phyloP scores from a whole-genome alignment of 2,113 vertebrate species.

The Sorex fumeus region DNA sequence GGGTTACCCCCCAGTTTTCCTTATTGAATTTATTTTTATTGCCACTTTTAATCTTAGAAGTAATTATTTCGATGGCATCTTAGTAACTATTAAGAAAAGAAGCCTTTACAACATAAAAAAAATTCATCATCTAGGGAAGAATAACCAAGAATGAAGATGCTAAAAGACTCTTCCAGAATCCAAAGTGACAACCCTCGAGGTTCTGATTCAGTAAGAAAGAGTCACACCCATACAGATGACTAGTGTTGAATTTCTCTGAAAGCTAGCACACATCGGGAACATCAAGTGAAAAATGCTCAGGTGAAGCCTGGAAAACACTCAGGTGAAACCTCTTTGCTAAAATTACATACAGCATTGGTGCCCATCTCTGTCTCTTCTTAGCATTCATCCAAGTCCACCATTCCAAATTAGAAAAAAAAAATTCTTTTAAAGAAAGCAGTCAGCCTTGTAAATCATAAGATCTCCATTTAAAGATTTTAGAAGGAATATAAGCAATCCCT shows the following conservation, averaged over 20 bases:
- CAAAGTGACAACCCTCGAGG: slow-evolving; percentile 40
- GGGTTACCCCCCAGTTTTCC: slow-evolving; percentile 28
- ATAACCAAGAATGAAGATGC: slow-evolving; percentile 26
- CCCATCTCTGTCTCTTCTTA: slow-evolving; percentile 19
- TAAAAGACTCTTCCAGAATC: slow-evolving; percentile 34
- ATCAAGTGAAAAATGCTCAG: slow-evolving; percentile 11
- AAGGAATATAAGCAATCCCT: slow-evolving; percentile 45
- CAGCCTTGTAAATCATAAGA: slow-evolving; percentile 54
- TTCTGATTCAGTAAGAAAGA: slow-evolving; percentile 28
- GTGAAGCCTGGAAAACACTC: slow-evolving; percentile 35
- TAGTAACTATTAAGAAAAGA: slow-evolving; percentile 56
- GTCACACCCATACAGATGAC: not conserved
- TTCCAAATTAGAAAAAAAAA: slow-evolving; percentile 51
- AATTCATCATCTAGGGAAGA: slow-evolving; percentile 52
- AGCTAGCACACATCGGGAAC: not conserved
- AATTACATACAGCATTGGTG: slow-evolving; percentile 16
- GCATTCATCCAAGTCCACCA: slow-evolving; percentile 44
- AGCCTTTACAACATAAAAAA: slow-evolving; percentile 66
- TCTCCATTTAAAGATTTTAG: slow-evolving; percentile 49
- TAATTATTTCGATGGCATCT: slow-evolving; percentile 65
- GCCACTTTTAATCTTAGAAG: slow-evolving; percentile 65
- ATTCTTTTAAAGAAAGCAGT: slow-evolving; percentile 28
- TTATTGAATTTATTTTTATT: slow-evolving; percentile 63
- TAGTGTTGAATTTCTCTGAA: slow-evolving; percentile 63
- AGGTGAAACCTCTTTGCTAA: slow-evolving; percentile 36